phyloP scores from a whole-genome alignment of 2,797 vertebrate species.

The Ptychadena robeensis region DNA sequence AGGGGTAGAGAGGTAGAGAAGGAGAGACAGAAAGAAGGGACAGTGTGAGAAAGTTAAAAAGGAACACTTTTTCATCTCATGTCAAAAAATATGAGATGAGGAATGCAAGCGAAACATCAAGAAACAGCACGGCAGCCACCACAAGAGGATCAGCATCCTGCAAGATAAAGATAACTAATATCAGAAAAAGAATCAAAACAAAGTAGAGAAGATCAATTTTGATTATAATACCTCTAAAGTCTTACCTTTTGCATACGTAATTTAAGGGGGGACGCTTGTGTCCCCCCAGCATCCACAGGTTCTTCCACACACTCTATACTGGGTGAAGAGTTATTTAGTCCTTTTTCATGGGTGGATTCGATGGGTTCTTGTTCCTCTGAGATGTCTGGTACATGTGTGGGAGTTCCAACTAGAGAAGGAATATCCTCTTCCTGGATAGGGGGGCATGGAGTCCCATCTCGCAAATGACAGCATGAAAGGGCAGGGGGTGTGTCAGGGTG shows the following conservation, averaged over 20 bases:
- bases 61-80: slow-evolving; percentile 56
- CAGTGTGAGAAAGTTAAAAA: slow-evolving; percentile 45
- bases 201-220: slow-evolving; percentile 6
- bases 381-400: slow-evolving; percentile 22
- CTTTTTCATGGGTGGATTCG: slow-evolving; percentile 34
- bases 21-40: slow-evolving; percentile 50
- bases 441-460: slow-evolving; percentile 59
- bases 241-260: slow-evolving; percentile 59
- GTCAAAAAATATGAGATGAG: slow-evolving; percentile 76
- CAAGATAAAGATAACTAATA: slow-evolving; percentile 42
- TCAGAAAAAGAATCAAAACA: slow-evolving; percentile 27
- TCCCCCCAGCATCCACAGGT: slow-evolving; percentile 38
- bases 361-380: slow-evolving; percentile 34
- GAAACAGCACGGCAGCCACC: slow-evolving; percentile 72
- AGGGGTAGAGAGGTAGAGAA: slow-evolving; percentile 60
- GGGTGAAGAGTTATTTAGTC: slow-evolving; percentile 43
- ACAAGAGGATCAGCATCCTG: slow-evolving; percentile 74
- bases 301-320: slow-evolving; percentile 36
- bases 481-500: slow-evolving; percentile 68
- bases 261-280: slow-evolving; percentile 39
- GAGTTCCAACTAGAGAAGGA: slow-evolving; percentile 67
- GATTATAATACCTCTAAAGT: neutral
- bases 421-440: slow-evolving; percentile 67
- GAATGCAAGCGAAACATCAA: slow-evolving; percentile 74
- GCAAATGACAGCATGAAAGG: slow-evolving; percentile 41